Conservation (phyloP, 2,888 invertebrate genomes). For the Ophraella communa region DNA sequence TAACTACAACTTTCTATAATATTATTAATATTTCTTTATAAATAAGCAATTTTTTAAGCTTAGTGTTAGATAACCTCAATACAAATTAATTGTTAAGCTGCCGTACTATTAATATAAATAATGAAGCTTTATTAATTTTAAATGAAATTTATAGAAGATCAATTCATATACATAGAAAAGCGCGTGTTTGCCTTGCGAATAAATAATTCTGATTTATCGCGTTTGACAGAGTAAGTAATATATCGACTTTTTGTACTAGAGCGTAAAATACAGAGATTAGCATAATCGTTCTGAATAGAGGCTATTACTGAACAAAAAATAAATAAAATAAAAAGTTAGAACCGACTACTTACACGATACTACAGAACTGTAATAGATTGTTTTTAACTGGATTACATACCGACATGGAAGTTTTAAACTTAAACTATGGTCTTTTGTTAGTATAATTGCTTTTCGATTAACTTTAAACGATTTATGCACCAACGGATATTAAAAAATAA, state of each 20-base stretch:
- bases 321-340: neutral
- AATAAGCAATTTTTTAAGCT: neutral
- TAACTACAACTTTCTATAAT: neutral
- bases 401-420: neutral
- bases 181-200: constrained; percentile 10
- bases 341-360: neutral
- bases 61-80: neutral
- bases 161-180: constrained; percentile 1
- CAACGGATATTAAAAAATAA: neutral
- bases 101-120: neutral
- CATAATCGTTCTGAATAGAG: constrained; percentile 3
- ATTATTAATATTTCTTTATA: neutral
- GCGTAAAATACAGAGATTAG: constrained; percentile 16
- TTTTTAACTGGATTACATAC: neutral
- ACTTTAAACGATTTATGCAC: neutral
- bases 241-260: neutral
- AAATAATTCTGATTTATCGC: constrained; percentile 19
- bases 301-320: neutral
- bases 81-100: neutral
- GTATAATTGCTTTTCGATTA: neutral
- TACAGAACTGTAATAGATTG: neutral
- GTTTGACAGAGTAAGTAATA: constrained; percentile 8
- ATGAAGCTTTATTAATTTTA: constrained; percentile 1
- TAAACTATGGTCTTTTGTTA: neutral
- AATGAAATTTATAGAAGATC: constrained; percentile 12